Evolutionary conservation across 30 jellyfish, hydroid and myxozoan genomes (phyloP), one percentile per base, ranked within the genome.

Genomic region (Haliclystus octoradiatus): DNA sequence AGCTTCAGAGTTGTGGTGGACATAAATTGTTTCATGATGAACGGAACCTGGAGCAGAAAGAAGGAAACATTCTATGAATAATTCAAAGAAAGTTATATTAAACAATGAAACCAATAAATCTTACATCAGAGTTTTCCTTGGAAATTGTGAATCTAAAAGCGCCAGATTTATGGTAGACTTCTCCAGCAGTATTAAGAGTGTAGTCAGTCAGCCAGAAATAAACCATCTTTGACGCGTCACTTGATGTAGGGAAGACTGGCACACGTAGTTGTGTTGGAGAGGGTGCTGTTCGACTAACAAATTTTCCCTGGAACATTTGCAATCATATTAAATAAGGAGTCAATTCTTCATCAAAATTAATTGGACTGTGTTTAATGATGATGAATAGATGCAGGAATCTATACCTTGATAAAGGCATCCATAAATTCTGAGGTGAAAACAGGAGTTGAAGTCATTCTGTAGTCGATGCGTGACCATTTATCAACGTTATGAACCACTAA

Each of bases 331-430:
- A n/a, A n/a, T n/a, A n/a, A n/a, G n/a, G n/a, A n/a, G n/a, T n/a
- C n/a, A n/a, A n/a, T n/a, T n/a, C n/a, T n/a, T n/a, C n/a, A n/a
- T n/a, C n/a, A n/a, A 30, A 12, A 3, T 28, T 5, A 64, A 31
- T 13, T 5, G 4, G 5, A 23, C 74, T 13, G 29, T 5, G 28
- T 5, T 64, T 64, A 4, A 30, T 7, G 13, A 40, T 2, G 79
- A 22, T 2, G n/a, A n/a, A n/a, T n/a, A n/a, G n/a, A 47, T 13
- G 51, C 15, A 14, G 73, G 49, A 2, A 47, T 26, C 7, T 60
- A 1, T n/a, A 84, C 95, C 88, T 63, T 84, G 76, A 84, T 14
- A 28, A 65, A 84, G 19, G 83, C 69, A 77, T 84, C 95, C 95
- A 84, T 76, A 70, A 69, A 84, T 14, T 51, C 33, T 15, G 23